Percentiles rank a stretch among this genome's conserved stretches.
Conservation (phyloP, 2,888 invertebrate species). For the Limnephilus lunatus region DNA sequence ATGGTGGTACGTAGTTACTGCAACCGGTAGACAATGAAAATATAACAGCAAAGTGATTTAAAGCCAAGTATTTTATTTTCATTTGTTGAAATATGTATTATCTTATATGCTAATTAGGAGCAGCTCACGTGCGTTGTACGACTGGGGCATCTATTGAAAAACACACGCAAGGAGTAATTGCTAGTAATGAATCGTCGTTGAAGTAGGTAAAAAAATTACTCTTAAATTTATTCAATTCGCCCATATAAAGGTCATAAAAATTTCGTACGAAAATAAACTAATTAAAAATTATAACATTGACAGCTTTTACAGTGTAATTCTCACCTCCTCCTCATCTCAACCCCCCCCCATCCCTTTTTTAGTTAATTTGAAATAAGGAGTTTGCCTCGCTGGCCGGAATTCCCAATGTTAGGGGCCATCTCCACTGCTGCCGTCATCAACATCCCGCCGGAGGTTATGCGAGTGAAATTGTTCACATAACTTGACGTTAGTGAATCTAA, state of each 20-base stretch:
- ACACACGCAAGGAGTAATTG: not conserved
- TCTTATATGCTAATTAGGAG: too few species aligned
- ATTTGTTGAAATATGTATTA: too few species aligned
- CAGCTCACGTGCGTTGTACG: too few species aligned
- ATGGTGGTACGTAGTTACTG: too few species aligned
- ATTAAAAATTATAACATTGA: not conserved
- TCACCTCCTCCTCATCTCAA: not conserved
- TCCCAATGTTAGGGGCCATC: constrained; percentile 12
- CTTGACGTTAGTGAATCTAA: constrained; percentile 43
- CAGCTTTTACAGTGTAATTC: not conserved
- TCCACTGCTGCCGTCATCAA: constrained; percentile 15
- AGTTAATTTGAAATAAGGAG: constrained; percentile 37
- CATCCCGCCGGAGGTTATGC: constrained; percentile 38
- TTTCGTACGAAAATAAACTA: not conserved
- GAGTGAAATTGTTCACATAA: constrained; percentile 45
- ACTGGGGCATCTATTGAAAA: not conserved
- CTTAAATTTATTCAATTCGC: not conserved
- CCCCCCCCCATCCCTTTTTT: constrained; percentile 22
- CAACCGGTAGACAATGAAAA: too few species aligned
- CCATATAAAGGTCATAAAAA: not conserved
- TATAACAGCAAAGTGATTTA: too few species aligned
- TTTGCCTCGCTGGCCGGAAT: not conserved
- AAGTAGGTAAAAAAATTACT: not conserved
- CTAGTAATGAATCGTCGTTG: not conserved
- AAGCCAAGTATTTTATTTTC: too few species aligned